phyloP scores from a whole-genome alignment of 2,113 vertebrate genomes.

The Bettongia penicillata region DNA sequence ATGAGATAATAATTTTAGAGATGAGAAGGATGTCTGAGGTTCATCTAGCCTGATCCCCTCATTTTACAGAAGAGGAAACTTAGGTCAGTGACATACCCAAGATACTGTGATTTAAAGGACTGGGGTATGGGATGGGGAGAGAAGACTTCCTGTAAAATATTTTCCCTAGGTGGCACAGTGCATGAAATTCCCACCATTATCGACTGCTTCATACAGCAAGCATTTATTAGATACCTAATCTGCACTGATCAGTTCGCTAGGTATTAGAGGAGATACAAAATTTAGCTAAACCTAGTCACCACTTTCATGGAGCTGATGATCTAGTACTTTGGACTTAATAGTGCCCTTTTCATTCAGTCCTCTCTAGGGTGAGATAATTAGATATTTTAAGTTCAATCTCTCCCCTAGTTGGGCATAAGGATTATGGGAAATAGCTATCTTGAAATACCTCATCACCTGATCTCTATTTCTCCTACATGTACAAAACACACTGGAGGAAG shows the following conservation, averaged over 20 bases:
- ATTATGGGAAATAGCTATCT: background rate
- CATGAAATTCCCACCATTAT: background rate
- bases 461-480: background rate
- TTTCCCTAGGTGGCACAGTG: background rate
- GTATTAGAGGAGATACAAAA: background rate
- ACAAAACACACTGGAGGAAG: background rate
- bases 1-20: background rate
- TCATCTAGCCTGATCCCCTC: background rate
- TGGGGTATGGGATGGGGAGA: background rate
- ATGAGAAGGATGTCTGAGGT: background rate
- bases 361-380: background rate
- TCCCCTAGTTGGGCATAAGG: background rate
- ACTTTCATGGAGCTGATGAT: background rate
- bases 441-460: background rate
- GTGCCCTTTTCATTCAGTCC: background rate
- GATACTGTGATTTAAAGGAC: background rate
- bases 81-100: background rate
- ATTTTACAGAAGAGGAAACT: background rate
- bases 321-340: background rate
- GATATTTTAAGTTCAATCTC: background rate
- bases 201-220: background rate
- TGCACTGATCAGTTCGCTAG: background rate
- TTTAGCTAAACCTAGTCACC: background rate
- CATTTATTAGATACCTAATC: background rate
- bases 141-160: background rate